Evolutionary conservation across 2,113 vertebrate species (phyloP).

Genomic region (Coregonus clupeaformis): DNA sequence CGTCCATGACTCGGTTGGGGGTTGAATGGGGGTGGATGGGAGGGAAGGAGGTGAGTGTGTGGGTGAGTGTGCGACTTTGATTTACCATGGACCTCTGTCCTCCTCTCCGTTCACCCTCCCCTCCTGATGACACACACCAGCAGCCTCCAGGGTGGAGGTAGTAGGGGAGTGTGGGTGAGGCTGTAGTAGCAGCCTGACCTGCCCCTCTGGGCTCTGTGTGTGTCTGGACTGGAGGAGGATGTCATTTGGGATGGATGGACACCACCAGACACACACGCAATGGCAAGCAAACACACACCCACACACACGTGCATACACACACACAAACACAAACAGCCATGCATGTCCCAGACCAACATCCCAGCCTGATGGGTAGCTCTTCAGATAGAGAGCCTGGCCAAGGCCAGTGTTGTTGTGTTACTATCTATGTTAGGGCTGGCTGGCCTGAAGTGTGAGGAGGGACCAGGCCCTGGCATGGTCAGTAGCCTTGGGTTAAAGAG

Average conservation of each 20-base stretch:
- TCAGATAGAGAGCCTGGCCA: slow-evolving; percentile 57
- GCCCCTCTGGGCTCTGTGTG: not conserved
- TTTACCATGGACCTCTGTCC: slow-evolving; percentile 74
- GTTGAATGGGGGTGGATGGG: slow-evolving; percentile 13
- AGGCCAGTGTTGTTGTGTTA: slow-evolving; percentile 48
- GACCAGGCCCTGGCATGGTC: slow-evolving; percentile 15
- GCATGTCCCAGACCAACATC: slow-evolving; percentile 41
- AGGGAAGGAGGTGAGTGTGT: slow-evolving; percentile 10
- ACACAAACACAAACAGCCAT: not conserved
- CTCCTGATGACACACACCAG: slow-evolving; percentile 24
- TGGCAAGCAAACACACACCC: not conserved
- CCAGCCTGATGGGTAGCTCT: slow-evolving; percentile 49
- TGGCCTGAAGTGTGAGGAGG: slow-evolving; percentile 52
- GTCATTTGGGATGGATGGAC: not conserved
- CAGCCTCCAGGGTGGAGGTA: not conserved
- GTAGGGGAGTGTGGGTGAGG: not conserved
- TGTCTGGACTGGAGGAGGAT: slow-evolving; percentile 4
- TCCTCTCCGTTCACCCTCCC: too few relatives aligned
- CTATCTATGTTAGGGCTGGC: slow-evolving; percentile 74
- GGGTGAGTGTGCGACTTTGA: slow-evolving; percentile 68
- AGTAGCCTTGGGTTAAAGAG: slow-evolving; percentile 36
- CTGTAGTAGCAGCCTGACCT: not conserved
- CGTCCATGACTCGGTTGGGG: slow-evolving; percentile 20
- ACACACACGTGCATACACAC: not conserved
- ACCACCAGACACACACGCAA: slow-evolving; percentile 1